Evolutionary conservation across 2,888 invertebrate genomes (phyloP).

Genomic region (Aquatica leii): DNA sequence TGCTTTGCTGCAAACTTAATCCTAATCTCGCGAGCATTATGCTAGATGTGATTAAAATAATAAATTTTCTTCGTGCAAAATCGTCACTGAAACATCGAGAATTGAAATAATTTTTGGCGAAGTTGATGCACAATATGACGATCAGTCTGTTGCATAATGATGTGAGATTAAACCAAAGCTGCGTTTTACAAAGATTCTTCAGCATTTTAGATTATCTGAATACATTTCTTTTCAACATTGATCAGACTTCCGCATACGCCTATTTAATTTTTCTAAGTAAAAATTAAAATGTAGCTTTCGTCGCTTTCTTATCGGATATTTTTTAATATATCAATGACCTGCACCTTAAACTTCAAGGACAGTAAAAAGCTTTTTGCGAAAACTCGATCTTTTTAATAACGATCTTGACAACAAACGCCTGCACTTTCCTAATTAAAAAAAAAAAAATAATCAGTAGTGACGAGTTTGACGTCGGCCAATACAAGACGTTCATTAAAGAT

Average conservation of each 20-base stretch:
- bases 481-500: conserved; percentile 2
- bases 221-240: not conserved
- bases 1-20: conserved; percentile 33
- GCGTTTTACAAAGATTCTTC: conserved; percentile 7
- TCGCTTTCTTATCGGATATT: conserved; percentile 1
- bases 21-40: conserved; percentile 26
- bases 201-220: not conserved
- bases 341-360: conserved; percentile 5
- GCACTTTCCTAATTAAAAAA: conserved; percentile 8
- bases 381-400: not conserved
- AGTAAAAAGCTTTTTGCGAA: conserved; percentile 6
- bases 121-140: conserved; percentile 11
- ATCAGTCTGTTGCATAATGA: conserved; percentile 5
- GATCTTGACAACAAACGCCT: conserved; percentile 9
- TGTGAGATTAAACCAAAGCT: conserved; percentile 7
- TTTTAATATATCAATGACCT: conserved; percentile 4
- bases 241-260: not conserved
- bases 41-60: conserved; percentile 37
- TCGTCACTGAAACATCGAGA: conserved; percentile 19
- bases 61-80: conserved; percentile 29
- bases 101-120: too few species aligned
- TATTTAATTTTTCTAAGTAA: not conserved
- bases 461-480: conserved; percentile 2
- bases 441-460: not conserved
- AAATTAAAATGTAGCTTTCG: not conserved